phyloP scores from a whole-genome alignment of 92 coral and sea anemone species.

The Zoanthus sociatus region DNA sequence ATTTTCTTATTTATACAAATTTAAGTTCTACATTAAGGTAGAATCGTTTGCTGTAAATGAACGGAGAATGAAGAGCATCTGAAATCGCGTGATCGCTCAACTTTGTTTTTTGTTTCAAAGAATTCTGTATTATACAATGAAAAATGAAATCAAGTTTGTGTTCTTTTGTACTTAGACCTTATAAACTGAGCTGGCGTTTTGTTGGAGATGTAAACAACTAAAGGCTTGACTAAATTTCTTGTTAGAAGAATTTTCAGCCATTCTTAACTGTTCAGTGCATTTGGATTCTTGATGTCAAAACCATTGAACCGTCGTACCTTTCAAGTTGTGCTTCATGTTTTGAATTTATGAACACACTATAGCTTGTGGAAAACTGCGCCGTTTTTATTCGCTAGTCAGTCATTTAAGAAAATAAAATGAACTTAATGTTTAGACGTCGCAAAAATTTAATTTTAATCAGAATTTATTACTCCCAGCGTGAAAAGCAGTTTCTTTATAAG shows the following conservation, averaged over 20 bases:
- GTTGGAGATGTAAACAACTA: too few relatives aligned
- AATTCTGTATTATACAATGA: background rate
- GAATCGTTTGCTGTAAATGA: too few relatives aligned
- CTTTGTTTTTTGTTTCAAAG: background rate
- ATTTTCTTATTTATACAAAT: too few relatives aligned
- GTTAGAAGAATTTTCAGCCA: background rate
- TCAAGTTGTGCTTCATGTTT: background rate
- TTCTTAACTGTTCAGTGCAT: background rate
- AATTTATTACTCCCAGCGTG: conserved; percentile 38
- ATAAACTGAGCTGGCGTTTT: background rate
- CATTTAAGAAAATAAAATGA: background rate
- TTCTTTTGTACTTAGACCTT: background rate
- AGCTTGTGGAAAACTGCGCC: too few relatives aligned
- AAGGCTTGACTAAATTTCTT: background rate
- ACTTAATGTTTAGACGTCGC: conserved; percentile 27
- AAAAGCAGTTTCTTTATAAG: conserved; percentile 38
- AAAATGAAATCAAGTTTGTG: background rate
- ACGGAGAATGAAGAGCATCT: too few relatives aligned
- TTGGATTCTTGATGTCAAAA: background rate
- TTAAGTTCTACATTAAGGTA: too few relatives aligned
- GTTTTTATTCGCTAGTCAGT: background rate
- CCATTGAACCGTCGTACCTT: background rate
- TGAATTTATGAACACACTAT: background rate
- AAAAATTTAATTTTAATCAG: conserved; percentile 25
- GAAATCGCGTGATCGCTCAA: background rate